phyloP scores from a whole-genome alignment of 2,113 vertebrate genomes.

The Mesitornis unicolor region DNA sequence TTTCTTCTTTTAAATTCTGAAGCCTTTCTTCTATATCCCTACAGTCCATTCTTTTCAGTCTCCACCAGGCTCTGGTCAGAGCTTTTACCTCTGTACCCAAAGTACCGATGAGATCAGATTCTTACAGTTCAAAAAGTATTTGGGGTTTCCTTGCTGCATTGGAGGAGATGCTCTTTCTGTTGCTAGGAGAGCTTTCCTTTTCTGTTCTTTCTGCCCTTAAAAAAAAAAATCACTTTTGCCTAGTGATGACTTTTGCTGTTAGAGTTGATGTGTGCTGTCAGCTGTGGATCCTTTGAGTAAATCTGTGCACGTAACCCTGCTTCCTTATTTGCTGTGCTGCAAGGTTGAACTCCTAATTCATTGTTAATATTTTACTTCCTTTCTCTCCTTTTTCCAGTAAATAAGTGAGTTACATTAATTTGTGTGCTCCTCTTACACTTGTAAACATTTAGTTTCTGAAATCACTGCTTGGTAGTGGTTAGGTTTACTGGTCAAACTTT shows the following conservation, averaged over 20 bases:
- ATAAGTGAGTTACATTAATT: too few species aligned
- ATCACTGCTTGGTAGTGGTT: too few species aligned
- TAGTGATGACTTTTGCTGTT: not conserved
- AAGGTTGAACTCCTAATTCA: not conserved
- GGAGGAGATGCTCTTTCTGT: not conserved
- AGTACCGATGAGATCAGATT: not conserved
- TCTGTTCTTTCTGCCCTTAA: not conserved
- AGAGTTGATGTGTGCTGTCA: not conserved
- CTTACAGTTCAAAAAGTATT: not conserved
- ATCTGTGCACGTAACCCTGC: not conserved
- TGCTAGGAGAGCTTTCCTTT: not conserved
- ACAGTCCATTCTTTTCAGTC: not conserved
- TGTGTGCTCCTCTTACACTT: not conserved
- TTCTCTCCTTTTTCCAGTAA: too few species aligned
- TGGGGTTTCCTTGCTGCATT: not conserved
- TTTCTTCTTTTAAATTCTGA: not conserved
- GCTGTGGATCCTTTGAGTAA: not conserved
- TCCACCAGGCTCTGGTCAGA: not conserved
- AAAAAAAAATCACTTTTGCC: not conserved
- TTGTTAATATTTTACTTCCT: too few species aligned
- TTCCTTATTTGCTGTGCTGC: not conserved
- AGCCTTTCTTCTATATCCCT: not conserved
- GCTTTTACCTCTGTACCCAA: not conserved
- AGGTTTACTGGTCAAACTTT: too few species aligned
- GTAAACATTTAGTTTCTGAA: too few species aligned